Conservation (phyloP, 1,140 invertebrate genomes). For the Ceratoteleas bidentatus region DNA sequence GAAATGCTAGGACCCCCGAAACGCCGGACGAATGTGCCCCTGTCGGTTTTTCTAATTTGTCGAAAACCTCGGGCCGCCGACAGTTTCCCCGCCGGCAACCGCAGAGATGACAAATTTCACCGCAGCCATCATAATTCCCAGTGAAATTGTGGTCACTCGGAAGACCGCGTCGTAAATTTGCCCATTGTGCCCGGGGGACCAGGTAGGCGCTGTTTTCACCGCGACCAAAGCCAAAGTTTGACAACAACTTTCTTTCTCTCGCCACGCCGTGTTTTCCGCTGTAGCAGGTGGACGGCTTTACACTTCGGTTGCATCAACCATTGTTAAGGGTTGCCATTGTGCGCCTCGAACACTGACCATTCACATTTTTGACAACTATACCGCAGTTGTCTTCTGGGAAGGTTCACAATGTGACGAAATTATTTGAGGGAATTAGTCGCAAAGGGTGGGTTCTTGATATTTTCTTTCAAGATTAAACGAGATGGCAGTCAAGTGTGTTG, state of each 20-base stretch:
- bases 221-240: slow-evolving; percentile 32
- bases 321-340: neutral
- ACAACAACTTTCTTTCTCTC: slow-evolving; percentile 38
- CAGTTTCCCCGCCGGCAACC: slow-evolving; percentile 26
- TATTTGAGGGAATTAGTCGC: too few species aligned
- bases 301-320: slow-evolving; percentile 14
- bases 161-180: slow-evolving; percentile 34
- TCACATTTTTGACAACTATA: neutral
- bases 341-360: neutral
- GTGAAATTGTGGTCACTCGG: slow-evolving; percentile 45
- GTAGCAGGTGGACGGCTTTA: slow-evolving; percentile 33
- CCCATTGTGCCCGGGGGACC: slow-evolving; percentile 14
- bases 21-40: neutral
- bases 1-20: neutral
- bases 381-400: neutral
- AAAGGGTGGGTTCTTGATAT: too few species aligned
- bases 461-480: too few species aligned
- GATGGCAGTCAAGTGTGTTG: too few species aligned
- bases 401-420: neutral
- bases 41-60: slow-evolving; percentile 9
- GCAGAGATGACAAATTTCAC: slow-evolving; percentile 54
- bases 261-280: slow-evolving; percentile 8
- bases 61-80: slow-evolving; percentile 4
- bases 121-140: slow-evolving; percentile 40
- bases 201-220: slow-evolving; percentile 21